Conservation (phyloP, 1,140 invertebrate species). For the Cotesia vestalis region DNA sequence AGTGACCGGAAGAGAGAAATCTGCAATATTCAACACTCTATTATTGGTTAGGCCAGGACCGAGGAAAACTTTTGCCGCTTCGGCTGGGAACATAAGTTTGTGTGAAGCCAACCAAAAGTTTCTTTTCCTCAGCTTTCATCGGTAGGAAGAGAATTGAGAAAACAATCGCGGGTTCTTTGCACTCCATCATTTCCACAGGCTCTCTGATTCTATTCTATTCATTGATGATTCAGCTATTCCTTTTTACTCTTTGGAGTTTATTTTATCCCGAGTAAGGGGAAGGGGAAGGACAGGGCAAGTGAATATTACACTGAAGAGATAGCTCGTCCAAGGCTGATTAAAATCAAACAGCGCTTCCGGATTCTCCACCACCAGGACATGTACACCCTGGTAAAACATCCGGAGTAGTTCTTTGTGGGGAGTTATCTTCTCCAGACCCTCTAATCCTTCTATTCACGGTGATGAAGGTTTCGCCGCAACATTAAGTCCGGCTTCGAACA, state of each 20-base stretch:
- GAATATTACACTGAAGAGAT: background rate
- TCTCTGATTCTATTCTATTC: slow-evolving; percentile 10
- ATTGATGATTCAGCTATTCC: slow-evolving; percentile 18
- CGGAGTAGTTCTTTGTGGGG: background rate
- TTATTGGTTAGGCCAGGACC: slow-evolving; percentile 9
- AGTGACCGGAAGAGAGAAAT: slow-evolving; percentile 11
- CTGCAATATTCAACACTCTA: slow-evolving; percentile 17
- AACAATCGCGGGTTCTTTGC: slow-evolving; percentile 20
- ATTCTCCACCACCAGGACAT: too few relatives aligned
- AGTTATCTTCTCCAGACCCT: background rate
- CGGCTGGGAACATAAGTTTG: background rate
- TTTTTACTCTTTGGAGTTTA: background rate
- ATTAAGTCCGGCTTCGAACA: slow-evolving; percentile 35
- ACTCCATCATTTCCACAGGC: slow-evolving; percentile 5
- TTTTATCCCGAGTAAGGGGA: background rate
- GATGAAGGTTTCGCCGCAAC: background rate
- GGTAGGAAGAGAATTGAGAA: background rate
- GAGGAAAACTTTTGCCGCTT: slow-evolving; percentile 2
- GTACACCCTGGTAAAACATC: background rate
- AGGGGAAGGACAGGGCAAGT: background rate
- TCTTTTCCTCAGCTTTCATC: background rate
- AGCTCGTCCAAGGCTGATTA: background rate
- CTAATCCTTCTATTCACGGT: background rate
- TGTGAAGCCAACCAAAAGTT: slow-evolving; percentile 20
- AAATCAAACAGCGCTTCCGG: background rate